Percentiles rank a stretch among this genome's conserved stretches.
Evolutionary conservation across 2,888 invertebrate genomes (phyloP).

Genomic region (Microctonus brassicae): DNA sequence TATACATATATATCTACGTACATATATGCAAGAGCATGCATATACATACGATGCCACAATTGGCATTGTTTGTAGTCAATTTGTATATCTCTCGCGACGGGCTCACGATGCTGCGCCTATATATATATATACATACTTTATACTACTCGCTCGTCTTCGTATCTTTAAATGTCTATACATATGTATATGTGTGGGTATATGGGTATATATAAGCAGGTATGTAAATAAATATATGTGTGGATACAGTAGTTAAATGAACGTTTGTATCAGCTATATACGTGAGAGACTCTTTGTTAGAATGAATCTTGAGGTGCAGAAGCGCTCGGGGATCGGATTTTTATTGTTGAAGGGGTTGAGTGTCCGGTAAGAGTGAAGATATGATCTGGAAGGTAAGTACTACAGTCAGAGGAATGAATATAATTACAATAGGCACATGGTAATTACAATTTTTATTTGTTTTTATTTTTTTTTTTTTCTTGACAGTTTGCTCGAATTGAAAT

Average conservation of each 20-base stretch:
- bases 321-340: conserved; percentile 9
- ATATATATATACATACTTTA: not conserved
- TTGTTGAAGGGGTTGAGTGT: conserved; percentile 31
- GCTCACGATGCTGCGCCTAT: conserved; percentile 40
- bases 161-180: conserved; percentile 29
- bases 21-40: too few species aligned
- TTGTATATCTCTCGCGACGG: conserved; percentile 48
- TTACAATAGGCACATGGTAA: too few species aligned
- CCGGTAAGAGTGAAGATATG: conserved; percentile 28
- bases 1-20: too few species aligned
- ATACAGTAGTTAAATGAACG: not conserved
- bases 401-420: too few species aligned
- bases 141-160: conserved; percentile 30
- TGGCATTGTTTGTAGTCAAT: conserved; percentile 54
- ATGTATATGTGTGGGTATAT: too few species aligned
- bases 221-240: conserved; percentile 29
- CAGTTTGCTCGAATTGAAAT: too few species aligned
- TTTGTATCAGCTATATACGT: not conserved
- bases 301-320: not conserved
- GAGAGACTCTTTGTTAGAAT: not conserved
- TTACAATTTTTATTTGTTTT: too few species aligned
- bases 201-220: too few species aligned
- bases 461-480: too few species aligned
- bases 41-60: conserved; percentile 42
- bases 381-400: too few species aligned